Evolutionary conservation across 2,113 vertebrate genomes (phyloP), one percentile per base, ranked within the genome.

Genomic region (Marcusenius ussheri): DNA sequence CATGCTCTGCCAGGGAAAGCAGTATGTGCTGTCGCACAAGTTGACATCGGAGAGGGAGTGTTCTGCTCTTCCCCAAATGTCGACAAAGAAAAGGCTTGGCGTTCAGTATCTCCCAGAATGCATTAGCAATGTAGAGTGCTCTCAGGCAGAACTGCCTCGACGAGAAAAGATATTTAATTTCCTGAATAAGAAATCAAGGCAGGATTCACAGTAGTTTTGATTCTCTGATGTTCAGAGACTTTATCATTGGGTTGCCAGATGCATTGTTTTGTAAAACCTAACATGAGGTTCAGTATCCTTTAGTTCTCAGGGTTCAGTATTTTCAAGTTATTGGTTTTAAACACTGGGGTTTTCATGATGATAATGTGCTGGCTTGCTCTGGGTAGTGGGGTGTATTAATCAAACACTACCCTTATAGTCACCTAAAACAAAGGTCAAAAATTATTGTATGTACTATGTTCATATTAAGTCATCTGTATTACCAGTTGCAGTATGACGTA

Each of bases 101-200:
- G 2, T 66, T 56, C 35, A 62, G 11, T 10, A 15, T 84, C 39
- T 62, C 51, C 51, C 35, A 46, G 77, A 85, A 85, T 85, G 24
- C 80, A 84, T 85, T 89, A 85, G 85, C 83, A 51, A 46, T 42
- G 39, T 35, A 35, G 53, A 21, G 51, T n/a, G 77, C 89, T 85
- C 77, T 89, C 51, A 42, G 53, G 49, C 80, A 11, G 9, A 89
- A 84, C 50, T 46, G 51, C 89, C 80, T 83, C 51, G 85, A 15
- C 80, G 17, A 11, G 49, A 47, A 45, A 49, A 85, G 42, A 85
- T 62, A 89, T 85, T 89, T 89, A 31, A 58, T 39, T 56, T 84
- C 58, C 70, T 21, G 89, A 39, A 84, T 89, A 80, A 84, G 51
- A 62, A 85, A 89, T 83, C 35, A 31, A 21, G 49, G 24, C 39